Percentiles rank a stretch among this genome's conserved stretches.
These are phyloP conservation scores for Ceyx melanurus DNA, from an alignment of 2,113 vertebrate genomes.

Conservation along the genomic window DNA sequence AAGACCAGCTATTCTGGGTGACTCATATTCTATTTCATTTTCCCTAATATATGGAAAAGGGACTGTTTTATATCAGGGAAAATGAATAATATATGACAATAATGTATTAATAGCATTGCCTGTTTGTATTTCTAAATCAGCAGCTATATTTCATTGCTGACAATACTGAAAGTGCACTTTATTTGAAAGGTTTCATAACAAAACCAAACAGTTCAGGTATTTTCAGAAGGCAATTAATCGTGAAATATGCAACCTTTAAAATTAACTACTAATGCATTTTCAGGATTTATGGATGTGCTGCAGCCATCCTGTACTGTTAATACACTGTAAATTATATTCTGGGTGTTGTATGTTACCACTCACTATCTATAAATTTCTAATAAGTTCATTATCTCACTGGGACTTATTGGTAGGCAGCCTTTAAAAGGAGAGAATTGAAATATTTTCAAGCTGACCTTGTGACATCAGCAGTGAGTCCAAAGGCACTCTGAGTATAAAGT, in stretches of 20 bases:
- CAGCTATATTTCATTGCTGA: conserved; percentile 2
- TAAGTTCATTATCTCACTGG: conserved; percentile 32
- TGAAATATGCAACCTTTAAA: conserved; percentile 39
- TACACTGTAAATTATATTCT: conserved; percentile 40
- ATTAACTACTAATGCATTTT: conserved; percentile 51
- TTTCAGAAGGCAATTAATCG: conserved; percentile 18
- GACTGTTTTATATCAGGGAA: not conserved
- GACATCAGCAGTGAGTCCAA: not conserved
- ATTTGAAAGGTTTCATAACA: conserved; percentile 36
- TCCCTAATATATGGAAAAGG: not conserved
- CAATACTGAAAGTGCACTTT: conserved; percentile 16
- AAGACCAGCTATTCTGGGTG: not conserved
- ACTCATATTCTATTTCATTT: not conserved
- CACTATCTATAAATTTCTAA: conserved; percentile 51
- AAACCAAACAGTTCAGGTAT: conserved; percentile 35
- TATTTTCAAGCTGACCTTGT: not conserved
- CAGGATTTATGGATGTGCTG: conserved; percentile 21
- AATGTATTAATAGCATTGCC: conserved; percentile 16
- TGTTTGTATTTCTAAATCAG: conserved; percentile 37
- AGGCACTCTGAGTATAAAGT: not conserved
- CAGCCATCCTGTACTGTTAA: not conserved
- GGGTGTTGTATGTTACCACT: conserved; percentile 13
- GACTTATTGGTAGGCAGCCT: not conserved
- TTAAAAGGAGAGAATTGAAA: conserved; percentile 10
- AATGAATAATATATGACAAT: conserved; percentile 36